Evolutionary conservation across 64 coral and sea anemone genomes (phyloP), one percentile per base, ranked within the genome.

Genomic region (Montipora efflorescens): DNA sequence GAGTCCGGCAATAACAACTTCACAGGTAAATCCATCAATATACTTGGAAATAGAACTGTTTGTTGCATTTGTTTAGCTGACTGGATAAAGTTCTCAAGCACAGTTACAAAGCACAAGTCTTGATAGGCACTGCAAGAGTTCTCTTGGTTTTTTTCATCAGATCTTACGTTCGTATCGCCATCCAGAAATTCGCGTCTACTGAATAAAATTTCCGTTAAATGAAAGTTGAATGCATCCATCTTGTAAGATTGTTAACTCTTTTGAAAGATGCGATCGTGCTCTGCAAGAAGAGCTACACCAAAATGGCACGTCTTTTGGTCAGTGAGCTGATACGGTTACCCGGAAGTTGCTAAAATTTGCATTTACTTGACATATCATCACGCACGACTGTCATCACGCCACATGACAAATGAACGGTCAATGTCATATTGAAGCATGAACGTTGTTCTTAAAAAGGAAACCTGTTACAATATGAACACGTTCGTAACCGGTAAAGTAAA

Each of bases 11-110:
- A 7, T 13, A 81, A 2, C 2, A 20, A 36, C 2, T 61, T 81
- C 79, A 81, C 79, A 36, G 51, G 25, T 61, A 81, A 81, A 81
- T 81, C 79, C 51, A 81, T 81, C 22, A 81, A 59, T 51, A 81
- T 8, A 55, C 79, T 81, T 61, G 79, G 79, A 59, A 81, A 61
- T 3, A 81, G n/a, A 81, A 81, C 79, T 61, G 52, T 81, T 59
- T 61, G 50, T 81, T 59, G 50, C 79, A 81, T 59, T 25, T 23
- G 1, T 81, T 58, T 22, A 59, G 79, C 79, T 25, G 53, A 59
- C 57, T 22, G 51, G 20, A 81, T 28, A 20, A 81, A 81, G 53
- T 28, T 28, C 8, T 36, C 79, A 81, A 81, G 52, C 51, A 59
- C 79, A 25, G 55, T 12, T 22, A 81, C 51, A 59, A 81, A 81